Evolutionary conservation across 2,888 invertebrate genomes (phyloP).

Genomic region (Phaonia tiefii): DNA sequence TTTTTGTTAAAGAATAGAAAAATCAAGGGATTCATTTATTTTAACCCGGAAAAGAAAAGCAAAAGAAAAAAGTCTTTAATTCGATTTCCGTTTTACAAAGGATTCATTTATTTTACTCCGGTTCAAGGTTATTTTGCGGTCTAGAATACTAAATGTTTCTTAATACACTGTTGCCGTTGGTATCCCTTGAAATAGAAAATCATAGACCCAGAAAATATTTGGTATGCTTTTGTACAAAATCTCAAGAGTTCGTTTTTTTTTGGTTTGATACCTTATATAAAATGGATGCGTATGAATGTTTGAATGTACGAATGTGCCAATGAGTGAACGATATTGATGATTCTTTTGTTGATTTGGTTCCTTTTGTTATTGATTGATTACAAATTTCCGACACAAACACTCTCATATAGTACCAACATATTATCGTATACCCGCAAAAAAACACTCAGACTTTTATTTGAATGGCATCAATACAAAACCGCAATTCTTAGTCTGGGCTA

Average conservation of each 20-base stretch:
- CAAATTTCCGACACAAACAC: conserved; percentile 25
- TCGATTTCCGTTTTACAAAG: conserved; percentile 23
- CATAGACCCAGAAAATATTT: conserved; percentile 39
- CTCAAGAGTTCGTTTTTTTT: not conserved
- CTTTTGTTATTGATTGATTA: conserved; percentile 58
- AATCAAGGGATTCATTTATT: conserved; percentile 15
- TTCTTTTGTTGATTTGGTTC: conserved; percentile 45
- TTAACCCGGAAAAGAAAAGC: no score
- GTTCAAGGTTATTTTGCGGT: conserved; percentile 23
- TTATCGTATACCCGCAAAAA: no score
- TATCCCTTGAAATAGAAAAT: conserved; percentile 17
- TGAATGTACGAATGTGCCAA: not conserved
- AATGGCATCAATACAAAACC: conserved; percentile 12
- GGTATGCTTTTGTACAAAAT: conserved; percentile 36
- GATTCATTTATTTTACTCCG: conserved; percentile 5
- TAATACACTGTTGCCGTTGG: not conserved
- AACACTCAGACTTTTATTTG: no score
- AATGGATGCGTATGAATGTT: not conserved
- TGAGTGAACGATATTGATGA: conserved; percentile 28
- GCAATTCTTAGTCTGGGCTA: not conserved
- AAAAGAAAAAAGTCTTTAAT: conserved; percentile 18
- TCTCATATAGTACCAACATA: not conserved
- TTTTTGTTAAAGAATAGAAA: conserved; percentile 8
- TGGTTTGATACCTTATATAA: no score
- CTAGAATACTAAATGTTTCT: not conserved